phyloP scores from a whole-genome alignment of 2,113 vertebrate genomes.

The Anser brachyrhynchus region DNA sequence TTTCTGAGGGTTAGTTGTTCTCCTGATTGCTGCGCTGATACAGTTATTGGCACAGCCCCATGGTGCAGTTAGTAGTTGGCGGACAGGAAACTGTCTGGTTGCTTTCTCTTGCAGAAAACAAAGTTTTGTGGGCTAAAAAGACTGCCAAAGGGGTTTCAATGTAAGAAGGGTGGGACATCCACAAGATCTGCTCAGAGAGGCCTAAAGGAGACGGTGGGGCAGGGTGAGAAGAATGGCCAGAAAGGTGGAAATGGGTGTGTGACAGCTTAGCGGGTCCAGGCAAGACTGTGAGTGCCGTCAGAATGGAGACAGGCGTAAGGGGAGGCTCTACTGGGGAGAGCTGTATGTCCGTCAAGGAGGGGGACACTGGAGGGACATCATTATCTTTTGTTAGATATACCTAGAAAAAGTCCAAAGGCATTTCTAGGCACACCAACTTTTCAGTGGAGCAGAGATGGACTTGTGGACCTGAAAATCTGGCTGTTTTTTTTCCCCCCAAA shows the following conservation, averaged over 20 bases:
- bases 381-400: not conserved
- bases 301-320: not conserved
- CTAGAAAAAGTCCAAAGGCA: not conserved
- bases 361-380: not conserved
- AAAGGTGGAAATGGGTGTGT: not conserved
- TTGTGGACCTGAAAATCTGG: not conserved
- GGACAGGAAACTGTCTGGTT: not conserved
- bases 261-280: not conserved
- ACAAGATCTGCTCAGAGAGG: not conserved
- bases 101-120: not conserved
- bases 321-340: not conserved
- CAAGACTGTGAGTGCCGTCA: not conserved
- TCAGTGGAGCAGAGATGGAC: not conserved
- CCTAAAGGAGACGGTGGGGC: not conserved
- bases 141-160: not conserved
- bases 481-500: fast-evolving
- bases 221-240: not conserved
- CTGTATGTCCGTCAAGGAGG: not conserved
- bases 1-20: not conserved
- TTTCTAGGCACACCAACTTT: not conserved
- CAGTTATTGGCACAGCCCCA: not conserved
- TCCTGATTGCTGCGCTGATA: not conserved
- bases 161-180: not conserved
- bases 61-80: not conserved
- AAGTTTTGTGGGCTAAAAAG: not conserved